A percentile compares a stretch with the other conserved stretches of the same genome.
Conservation (phyloP, 2,113 vertebrate species). For the Ochotona curzoniae region DNA sequence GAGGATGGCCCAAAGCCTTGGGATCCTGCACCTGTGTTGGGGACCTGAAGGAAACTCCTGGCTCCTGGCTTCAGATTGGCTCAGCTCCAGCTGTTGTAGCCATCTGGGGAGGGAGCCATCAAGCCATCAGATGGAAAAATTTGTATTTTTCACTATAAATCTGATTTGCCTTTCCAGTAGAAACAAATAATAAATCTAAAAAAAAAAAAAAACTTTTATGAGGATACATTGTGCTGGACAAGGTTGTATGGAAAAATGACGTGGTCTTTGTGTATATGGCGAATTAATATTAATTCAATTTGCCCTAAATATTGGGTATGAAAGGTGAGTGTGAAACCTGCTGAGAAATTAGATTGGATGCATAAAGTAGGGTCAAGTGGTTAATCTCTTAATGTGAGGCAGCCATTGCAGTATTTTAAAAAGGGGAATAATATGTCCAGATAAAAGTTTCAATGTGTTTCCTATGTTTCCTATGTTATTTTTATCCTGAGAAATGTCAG, state of each 20-base stretch:
- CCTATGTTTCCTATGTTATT: slow-evolving; percentile 26
- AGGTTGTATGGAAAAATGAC: background rate
- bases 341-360: background rate
- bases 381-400: background rate
- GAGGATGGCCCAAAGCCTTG: no score
- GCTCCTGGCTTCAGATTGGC: no score
- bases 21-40: no score
- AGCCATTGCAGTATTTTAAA: background rate
- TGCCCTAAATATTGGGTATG: background rate
- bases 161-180: no score
- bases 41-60: no score
- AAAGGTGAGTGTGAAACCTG: background rate
- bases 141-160: no score
- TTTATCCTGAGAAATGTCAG: background rate
- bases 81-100: no score
- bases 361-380: background rate
- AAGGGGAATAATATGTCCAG: background rate
- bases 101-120: no score
- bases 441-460: slow-evolving; percentile 15
- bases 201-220: slow-evolving; percentile 34
- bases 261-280: background rate
- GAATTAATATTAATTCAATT: slow-evolving; percentile 23
- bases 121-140: no score
- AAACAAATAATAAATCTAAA: no score
- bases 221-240: background rate